Percentiles rank a stretch among this genome's conserved stretches.
These are phyloP conservation scores for Microctonus brassicae DNA, from an alignment of 2,888 invertebrate species.

Conservation along the genomic window DNA sequence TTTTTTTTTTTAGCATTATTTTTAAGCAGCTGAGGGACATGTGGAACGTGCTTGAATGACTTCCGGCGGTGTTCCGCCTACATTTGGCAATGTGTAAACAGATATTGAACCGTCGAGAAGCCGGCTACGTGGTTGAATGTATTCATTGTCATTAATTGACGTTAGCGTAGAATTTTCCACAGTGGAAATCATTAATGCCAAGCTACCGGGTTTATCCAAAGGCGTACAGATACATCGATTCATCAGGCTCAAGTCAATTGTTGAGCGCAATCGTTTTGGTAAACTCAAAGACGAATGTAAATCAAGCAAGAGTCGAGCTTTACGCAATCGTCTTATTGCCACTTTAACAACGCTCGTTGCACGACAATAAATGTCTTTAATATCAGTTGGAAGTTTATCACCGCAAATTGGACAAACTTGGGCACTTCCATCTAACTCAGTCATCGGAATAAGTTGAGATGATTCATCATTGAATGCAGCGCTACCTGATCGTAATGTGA, in stretches of 20 bases:
- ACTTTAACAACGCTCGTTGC: conserved; percentile 59
- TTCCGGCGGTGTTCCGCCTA: conserved; percentile 50
- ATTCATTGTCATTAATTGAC: conserved; percentile 26
- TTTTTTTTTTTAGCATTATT: background rate
- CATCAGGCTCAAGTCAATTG: conserved; percentile 54
- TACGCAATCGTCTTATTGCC: conserved; percentile 58
- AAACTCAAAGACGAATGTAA: conserved; percentile 47
- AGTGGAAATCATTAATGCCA: conserved; percentile 9
- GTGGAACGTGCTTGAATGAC: conserved; percentile 49
- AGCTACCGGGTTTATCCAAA: conserved; percentile 59
- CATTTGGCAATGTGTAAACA: conserved; percentile 51
- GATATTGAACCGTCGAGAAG: conserved; percentile 51
- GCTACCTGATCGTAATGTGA: conserved; percentile 20
- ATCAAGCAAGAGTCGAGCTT: conserved; percentile 58
- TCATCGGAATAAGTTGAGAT: background rate
- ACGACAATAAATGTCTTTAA: conserved; percentile 57
- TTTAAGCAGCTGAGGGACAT: conserved; percentile 44
- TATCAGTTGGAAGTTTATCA: conserved; percentile 54
- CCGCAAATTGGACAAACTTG: conserved; percentile 59
- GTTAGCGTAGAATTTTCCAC: conserved; percentile 1
- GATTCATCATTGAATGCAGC: conserved; percentile 7
- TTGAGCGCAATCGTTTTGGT: conserved; percentile 50
- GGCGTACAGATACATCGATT: conserved; percentile 58
- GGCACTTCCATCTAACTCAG: background rate
- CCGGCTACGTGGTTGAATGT: conserved; percentile 28